Evolutionary conservation across 53 echinoderm and acorn worm genomes (phyloP).

Genomic region (Luidia sarsii): DNA sequence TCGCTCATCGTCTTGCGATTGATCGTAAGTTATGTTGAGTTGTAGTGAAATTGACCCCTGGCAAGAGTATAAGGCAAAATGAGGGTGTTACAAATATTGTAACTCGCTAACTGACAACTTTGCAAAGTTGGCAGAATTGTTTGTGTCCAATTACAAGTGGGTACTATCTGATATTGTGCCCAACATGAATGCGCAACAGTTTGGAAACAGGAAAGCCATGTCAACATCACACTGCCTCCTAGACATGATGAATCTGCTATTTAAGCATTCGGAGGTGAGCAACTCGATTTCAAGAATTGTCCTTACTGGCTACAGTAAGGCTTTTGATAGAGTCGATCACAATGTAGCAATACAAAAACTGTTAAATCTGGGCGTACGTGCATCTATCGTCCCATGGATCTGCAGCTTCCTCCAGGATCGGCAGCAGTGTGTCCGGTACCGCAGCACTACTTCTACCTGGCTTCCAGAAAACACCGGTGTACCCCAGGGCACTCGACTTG

Average conservation of each 20-base stretch:
- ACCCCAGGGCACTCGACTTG: constrained; percentile 30
- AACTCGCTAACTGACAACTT: too few relatives aligned
- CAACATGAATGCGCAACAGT: not conserved
- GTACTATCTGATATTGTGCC: not conserved
- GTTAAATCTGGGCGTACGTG: not conserved
- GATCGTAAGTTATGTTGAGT: too few relatives aligned
- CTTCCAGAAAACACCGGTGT: constrained; percentile 14
- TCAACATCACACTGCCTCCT: constrained; percentile 22
- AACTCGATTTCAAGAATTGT: not conserved
- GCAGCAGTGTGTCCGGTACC: constrained; percentile 16
- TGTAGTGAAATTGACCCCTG: too few relatives aligned
- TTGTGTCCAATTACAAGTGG: constrained; percentile 19
- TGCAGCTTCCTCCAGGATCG: constrained; percentile 1
- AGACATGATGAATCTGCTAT: not conserved
- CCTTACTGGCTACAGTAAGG: constrained; percentile 16
- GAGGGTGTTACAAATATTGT: constrained; percentile 29
- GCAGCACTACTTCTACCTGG: not conserved
- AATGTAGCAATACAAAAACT: constrained; percentile 11
- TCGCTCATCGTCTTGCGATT: too few relatives aligned
- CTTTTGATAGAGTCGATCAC: constrained; percentile 14
- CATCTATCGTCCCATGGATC: not conserved
- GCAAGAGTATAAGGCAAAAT: too few relatives aligned
- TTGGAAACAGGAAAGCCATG: not conserved
- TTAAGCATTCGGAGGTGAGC: not conserved
- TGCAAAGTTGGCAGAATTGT: too few relatives aligned